Evolutionary conservation across 2,113 vertebrate genomes (phyloP).

Genomic region (Pimephales promelas): DNA sequence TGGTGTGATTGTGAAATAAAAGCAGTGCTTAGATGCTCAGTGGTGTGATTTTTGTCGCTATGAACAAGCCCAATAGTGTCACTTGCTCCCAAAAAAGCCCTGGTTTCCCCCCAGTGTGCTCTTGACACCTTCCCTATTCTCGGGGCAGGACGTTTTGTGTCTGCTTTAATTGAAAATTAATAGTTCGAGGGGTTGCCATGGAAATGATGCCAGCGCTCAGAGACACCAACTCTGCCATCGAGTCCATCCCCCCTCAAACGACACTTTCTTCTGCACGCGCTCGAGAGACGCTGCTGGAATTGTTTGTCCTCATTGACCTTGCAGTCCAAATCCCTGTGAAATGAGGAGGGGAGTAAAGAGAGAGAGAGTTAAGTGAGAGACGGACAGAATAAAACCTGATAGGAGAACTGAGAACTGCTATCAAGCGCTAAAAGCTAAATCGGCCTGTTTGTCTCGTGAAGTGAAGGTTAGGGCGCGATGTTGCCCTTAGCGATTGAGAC

Average conservation of each 20-base stretch:
- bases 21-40: neutral
- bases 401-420: neutral
- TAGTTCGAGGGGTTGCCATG: constrained; percentile 88
- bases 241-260: constrained; percentile 64
- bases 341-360: constrained; percentile 89
- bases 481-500: constrained; percentile 81
- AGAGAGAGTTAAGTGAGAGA: constrained; percentile 57
- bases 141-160: constrained; percentile 87
- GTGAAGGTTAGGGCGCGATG: neutral
- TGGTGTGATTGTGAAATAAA: constrained; percentile 19
- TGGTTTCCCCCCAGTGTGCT: constrained; percentile 72
- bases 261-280: constrained; percentile 72
- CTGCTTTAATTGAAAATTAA: constrained; percentile 97
- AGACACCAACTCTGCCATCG: constrained; percentile 64
- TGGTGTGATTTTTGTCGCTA: constrained; percentile 58
- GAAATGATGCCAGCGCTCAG: constrained; percentile 87
- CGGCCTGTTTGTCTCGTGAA: neutral
- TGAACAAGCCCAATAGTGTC: constrained; percentile 75
- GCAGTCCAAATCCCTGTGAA: constrained; percentile 91
- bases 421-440: constrained; percentile 37
- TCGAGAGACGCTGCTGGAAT: constrained; percentile 96
- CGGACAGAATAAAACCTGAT: constrained; percentile 38
- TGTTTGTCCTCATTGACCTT: constrained; percentile 99
- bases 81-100: constrained; percentile 79
- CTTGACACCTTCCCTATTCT: constrained; percentile 89